Evolutionary conservation across 2,113 vertebrate species (phyloP).

Genomic region (Tragelaphus imberbis): DNA sequence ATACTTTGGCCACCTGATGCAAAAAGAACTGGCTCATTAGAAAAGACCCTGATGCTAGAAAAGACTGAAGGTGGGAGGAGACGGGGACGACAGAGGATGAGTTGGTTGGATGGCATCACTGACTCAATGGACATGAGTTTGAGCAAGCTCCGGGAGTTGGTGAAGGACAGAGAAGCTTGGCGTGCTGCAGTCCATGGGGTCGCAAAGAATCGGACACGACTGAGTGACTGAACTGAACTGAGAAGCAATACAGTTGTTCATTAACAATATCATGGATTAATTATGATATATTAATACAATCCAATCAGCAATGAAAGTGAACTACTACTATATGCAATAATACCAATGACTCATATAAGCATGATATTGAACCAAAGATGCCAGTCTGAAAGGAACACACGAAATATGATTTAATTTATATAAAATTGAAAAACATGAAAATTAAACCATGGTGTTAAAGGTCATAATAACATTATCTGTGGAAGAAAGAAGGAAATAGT

Average conservation of each 20-base stretch:
- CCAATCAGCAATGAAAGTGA: neutral
- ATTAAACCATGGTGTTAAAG: neutral
- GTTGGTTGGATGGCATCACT: neutral
- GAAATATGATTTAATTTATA: neutral
- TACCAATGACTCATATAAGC: neutral
- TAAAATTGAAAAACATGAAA: neutral
- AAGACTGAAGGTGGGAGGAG: neutral
- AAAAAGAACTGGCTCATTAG: neutral
- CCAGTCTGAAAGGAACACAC: neutral
- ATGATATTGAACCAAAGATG: neutral
- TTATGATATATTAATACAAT: neutral
- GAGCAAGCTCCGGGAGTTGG: neutral
- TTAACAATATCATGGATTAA: neutral
- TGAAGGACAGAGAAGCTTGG: neutral
- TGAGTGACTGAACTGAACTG: neutral
- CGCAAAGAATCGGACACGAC: fast-evolving
- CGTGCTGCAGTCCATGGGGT: neutral
- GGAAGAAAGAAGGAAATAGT: neutral
- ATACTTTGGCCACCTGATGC: neutral
- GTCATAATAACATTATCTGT: neutral
- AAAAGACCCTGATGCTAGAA: neutral
- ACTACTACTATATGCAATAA: neutral
- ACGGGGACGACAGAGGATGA: neutral
- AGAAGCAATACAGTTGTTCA: neutral
- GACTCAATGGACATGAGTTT: neutral